Base-by-base conservation (phyloP, 2,797 vertebrate genomes). In the Parotocinclus haroldoi region DNA sequence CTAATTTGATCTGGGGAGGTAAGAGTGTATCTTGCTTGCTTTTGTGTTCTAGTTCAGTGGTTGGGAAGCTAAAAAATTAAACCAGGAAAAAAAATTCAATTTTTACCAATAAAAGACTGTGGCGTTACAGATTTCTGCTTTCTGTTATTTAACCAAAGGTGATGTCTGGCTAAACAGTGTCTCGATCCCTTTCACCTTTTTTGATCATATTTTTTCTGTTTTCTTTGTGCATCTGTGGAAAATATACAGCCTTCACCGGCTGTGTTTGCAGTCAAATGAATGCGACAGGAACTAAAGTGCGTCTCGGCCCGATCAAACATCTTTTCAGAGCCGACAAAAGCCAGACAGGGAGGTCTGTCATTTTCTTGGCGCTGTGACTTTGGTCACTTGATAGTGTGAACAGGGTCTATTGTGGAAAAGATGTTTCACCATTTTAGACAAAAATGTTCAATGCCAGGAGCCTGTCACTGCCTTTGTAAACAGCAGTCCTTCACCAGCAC, bases 381-480 rank as follows among this genome's bases (percentile, higher is more conserved):
- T 51, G 10, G 14, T 12, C 8, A 1, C 37, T 19, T 18, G 36
- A 39, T 51, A 14, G 59, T 7, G 27, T 49, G 45, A 61, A 61
- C 36, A 37, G 49, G 45, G 39, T 37, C 18, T 19, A 52, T 58
- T 58, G 53, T 45, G 48, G 39, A 44, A 18, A 51, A 36, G 63
- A 49, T 67, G 54, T 64, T 48, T 59, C 75, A 64, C 16, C 39
- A 53, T 42, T 51, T 37, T 37, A 54, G 63, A 72, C 64, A 55
- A 57, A 57, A 73, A 46, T 13, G 13, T 60, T 37, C 18, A 51
- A 51, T 50, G 19, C 40, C 59, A 40, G 61, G 52, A 62, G 59
- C 52, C 68, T 71, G 65, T 64, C 57, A 63, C 58, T 68, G 60
- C 58, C 58, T 68, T 53, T 66, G 68, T 58, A 66, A 71, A 63